phyloP scores from a whole-genome alignment of 2,113 vertebrate species.

The Cyprinus carpio region DNA sequence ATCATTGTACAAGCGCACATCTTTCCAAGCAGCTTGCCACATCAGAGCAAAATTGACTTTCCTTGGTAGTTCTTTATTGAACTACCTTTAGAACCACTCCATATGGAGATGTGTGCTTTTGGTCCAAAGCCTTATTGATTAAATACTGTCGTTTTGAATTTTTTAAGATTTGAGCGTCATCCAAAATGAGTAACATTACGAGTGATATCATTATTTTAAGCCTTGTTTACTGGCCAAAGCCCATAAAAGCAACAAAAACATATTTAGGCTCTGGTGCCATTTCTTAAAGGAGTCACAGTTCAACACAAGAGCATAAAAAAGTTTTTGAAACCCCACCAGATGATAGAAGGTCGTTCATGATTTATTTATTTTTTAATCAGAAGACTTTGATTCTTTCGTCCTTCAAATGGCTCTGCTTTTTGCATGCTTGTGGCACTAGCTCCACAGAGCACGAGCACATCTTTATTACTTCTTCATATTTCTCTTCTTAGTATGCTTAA shows the following conservation, averaged over 20 bases:
- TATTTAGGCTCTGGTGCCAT: not conserved
- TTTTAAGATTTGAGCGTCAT: too few species aligned
- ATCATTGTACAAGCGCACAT: not conserved
- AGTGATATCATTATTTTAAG: not conserved
- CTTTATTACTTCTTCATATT: slow-evolving; percentile 41
- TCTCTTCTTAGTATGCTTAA: not conserved
- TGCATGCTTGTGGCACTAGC: slow-evolving; percentile 51
- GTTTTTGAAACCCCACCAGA: not conserved
- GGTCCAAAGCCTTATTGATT: not conserved
- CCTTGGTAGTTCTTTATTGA: not conserved
- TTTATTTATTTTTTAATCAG: slow-evolving; percentile 19
- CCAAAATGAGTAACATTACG: not conserved
- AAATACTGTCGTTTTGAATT: slow-evolving; percentile 7
- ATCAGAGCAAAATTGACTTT: slow-evolving; percentile 7
- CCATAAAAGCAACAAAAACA: not conserved
- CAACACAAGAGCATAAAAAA: not conserved
- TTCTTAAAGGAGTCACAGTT: not conserved
- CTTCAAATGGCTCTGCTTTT: slow-evolving; percentile 32
- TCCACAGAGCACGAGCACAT: slow-evolving; percentile 38
- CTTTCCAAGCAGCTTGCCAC: slow-evolving; percentile 8
- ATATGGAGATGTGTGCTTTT: not conserved
- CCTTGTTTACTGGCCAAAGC: slow-evolving; percentile 38
- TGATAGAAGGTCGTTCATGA: slow-evolving; percentile 37
- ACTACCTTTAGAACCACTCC: not conserved
- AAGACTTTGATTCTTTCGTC: slow-evolving; percentile 69